Evolutionary conservation across 2,797 vertebrate genomes (phyloP), one percentile per base, ranked within the genome.

Genomic region (Sebastes nivosus): DNA sequence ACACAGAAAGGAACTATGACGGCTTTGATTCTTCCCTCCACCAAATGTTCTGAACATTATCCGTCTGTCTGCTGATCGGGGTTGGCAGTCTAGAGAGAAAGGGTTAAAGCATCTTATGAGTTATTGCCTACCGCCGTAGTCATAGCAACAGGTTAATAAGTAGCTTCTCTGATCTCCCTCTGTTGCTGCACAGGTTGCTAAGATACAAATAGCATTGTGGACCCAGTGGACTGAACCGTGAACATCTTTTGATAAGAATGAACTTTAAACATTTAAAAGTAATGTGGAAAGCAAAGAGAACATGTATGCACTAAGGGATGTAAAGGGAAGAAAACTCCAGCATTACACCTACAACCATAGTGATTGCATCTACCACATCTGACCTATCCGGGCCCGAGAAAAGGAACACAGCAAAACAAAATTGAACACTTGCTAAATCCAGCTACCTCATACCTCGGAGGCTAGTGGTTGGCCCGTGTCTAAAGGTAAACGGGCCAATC

Each of bases 141-240:
- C 96, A 96, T 96, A 95, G 96, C 95, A 96, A 96, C 96, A 96
- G 93, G 95, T 96, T 96, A 95, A 96, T 96, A 95, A 96, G 95
- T 94, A 94, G 92, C 90, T 95, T 94, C 94, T 95, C 87, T 94
- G 89, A 95, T 95, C 90, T 93, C 82, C 77, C 85, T 91, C 92
- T 92, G 91, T 95, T 90, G 88, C 94, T 79, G 88, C 88, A 90
- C 91, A 91, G 94, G 95, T 96, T 96, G 95, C 95, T 95, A 95
- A 94, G 95, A 95, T 94, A 96, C 94, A 92, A 92, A 94, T 86
- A 89, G 88, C 85, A 89, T 94, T 88, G 79, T 75, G 72, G 81
- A 91, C 85, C 82, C 80, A 65, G 86, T 87, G 89, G 91, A 92
- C 87, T 84, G 83, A 89, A 90, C 88, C 82, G 89, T 85, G 93